Base-by-base conservation (phyloP, 2,888 invertebrate genomes). In the Notodonta dromedarius region DNA sequence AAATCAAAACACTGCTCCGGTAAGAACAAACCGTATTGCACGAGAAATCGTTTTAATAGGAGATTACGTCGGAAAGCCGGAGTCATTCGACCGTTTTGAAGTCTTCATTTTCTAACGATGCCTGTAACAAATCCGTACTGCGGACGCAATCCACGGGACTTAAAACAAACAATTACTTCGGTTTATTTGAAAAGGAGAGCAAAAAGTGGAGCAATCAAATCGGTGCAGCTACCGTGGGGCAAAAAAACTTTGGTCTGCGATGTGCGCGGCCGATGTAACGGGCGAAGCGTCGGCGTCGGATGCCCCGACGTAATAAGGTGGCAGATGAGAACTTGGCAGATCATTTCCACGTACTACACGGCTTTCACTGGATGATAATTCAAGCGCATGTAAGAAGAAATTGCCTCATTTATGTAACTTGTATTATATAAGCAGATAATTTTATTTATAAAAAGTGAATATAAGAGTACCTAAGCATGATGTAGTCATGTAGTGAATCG, bases 91-190 rank as follows among this genome's bases (percentile, higher is more conserved):
- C 78, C 89, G 85, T 87, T 86, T 84, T 89, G 85, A 91, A 86
- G 88, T 84, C 88, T 91, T 85, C 86, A 90, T 91, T 90, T 88
- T 87, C 86, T 86, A 84, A 84, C 79, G 78, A 86, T 83, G 80
- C 87, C 88, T 88, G 90, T 90, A 87, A 89, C 90, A 87, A 91
- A 92, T 90, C 85, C 83, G 86, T 84, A 78, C 84, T 80, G 87
- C 87, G 87, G 86, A 89, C 86, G 87, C 89, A 89, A 91, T 89
- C 90, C 88, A 87, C 85, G 83, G 82, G 85, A 82, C 85, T 89
- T 93, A 93, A 91, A 93, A 93, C 93, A 93, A 93, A 93, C 93
- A 93, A 93, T 93, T 93, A 92, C 91, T 90, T 87, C 77, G 88
- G 87, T 91, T 91, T 92, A 89, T 92, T 93, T 90, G 89, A 87